phyloP scores from a whole-genome alignment of 92 coral and sea anemone species.

The Zoanthus sociatus region DNA sequence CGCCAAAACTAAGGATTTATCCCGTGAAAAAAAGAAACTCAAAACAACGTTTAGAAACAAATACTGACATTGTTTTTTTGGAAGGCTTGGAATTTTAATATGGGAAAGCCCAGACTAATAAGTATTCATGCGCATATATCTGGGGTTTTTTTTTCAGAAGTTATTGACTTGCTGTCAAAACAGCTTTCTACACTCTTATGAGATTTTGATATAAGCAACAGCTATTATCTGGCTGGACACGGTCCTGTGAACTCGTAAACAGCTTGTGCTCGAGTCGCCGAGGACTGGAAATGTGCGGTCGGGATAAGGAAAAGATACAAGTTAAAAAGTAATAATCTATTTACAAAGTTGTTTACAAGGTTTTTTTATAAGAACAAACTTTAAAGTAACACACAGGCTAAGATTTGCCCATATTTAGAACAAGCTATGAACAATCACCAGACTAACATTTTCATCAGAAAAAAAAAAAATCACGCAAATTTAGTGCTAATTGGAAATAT shows the following conservation, averaged over 20 bases:
- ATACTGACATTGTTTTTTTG: background rate
- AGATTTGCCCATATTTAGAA: too few relatives aligned
- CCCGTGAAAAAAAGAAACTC: background rate
- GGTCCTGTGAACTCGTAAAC: background rate
- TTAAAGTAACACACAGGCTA: too few relatives aligned
- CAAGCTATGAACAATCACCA: too few relatives aligned
- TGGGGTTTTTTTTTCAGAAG: background rate
- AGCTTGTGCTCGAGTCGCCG: background rate
- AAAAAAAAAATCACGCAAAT: too few relatives aligned
- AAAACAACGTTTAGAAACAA: background rate
- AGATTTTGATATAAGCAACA: background rate
- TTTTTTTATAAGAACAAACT: too few relatives aligned
- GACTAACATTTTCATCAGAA: too few relatives aligned
- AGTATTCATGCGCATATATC: background rate
- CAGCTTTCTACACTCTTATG: background rate
- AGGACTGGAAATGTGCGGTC: background rate
- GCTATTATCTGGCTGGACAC: background rate
- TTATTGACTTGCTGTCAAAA: background rate
- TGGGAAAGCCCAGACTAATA: background rate
- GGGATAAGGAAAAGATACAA: background rate
- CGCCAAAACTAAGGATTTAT: too few relatives aligned
- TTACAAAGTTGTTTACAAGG: background rate
- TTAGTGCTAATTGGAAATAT: too few relatives aligned
- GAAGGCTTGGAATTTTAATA: conserved; percentile 1
- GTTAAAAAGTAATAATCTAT: conserved; percentile 21